Evolutionary conservation across 1,140 invertebrate species (phyloP).

Genomic region (Ladona fulva): DNA sequence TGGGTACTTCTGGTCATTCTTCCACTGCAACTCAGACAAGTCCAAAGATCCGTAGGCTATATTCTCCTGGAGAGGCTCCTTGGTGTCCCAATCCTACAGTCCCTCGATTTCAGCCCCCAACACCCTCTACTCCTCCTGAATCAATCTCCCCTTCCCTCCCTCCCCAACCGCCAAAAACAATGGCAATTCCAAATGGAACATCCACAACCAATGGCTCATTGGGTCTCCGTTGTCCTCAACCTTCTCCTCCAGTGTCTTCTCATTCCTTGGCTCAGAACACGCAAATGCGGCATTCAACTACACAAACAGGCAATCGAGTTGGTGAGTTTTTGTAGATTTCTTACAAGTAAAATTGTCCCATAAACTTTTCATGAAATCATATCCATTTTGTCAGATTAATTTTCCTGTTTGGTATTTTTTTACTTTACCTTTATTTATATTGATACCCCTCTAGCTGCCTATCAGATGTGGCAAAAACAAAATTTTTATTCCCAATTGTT

Average conservation of each 20-base stretch:
- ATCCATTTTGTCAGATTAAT: too few species aligned
- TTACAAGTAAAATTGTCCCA: too few species aligned
- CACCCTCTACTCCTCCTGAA: conserved; percentile 13
- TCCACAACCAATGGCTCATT: not conserved
- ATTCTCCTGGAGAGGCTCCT: not conserved
- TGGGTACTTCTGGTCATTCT: not conserved
- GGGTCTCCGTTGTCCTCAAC: not conserved
- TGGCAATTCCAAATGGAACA: not conserved
- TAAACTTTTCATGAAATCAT: too few species aligned
- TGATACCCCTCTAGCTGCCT: too few species aligned
- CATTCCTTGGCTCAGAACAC: not conserved
- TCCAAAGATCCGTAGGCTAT: conserved; percentile 1
- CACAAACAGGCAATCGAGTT: conserved; percentile 17
- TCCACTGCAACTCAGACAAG: conserved; percentile 12
- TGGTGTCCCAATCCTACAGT: conserved; percentile 14
- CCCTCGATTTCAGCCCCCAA: conserved; percentile 15
- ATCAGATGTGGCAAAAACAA: too few species aligned
- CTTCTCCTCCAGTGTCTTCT: not conserved
- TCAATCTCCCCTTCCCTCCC: conserved; percentile 12
- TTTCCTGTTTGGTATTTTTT: too few species aligned
- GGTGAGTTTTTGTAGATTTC: too few species aligned
- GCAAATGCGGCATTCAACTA: conserved; percentile 21
- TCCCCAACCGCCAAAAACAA: not conserved
- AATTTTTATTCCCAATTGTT: too few species aligned
- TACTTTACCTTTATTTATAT: too few species aligned